phyloP scores from a whole-genome alignment of 1,140 invertebrate genomes.

The Dolichoris vasculosae region DNA sequence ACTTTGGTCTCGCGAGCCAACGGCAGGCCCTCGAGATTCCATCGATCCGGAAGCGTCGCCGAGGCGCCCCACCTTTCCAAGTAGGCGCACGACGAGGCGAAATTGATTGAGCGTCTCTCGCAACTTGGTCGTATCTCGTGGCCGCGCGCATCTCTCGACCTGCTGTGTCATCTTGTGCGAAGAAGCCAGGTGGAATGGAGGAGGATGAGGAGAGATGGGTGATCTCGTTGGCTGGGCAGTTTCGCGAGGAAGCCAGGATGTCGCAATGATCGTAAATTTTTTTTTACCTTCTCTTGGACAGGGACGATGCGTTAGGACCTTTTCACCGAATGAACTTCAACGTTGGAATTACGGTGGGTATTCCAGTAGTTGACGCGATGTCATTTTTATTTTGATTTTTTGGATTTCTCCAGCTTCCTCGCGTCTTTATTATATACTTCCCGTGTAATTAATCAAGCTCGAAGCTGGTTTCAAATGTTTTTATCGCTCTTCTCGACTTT shows the following conservation, averaged over 20 bases:
- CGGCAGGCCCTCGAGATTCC: constrained; percentile 20
- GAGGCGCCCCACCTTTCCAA: background rate
- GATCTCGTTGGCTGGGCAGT: background rate
- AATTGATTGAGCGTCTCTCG: constrained; percentile 60
- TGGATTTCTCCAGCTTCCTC: no score
- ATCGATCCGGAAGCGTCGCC: constrained; percentile 34
- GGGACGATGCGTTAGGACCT: no score
- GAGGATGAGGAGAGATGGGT: background rate
- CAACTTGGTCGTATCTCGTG: background rate
- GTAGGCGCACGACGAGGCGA: constrained; percentile 53
- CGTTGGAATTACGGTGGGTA: background rate
- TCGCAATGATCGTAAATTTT: background rate
- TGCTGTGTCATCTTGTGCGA: constrained; percentile 57
- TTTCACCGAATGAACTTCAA: background rate
- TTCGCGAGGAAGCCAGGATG: background rate
- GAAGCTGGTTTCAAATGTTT: no score
- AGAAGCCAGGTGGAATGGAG: constrained; percentile 36
- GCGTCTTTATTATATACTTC: no score
- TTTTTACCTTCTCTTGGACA: background rate
- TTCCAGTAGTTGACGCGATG: no score
- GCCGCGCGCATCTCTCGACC: background rate
- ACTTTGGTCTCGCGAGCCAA: background rate
- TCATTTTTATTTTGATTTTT: no score
- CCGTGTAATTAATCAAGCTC: no score
- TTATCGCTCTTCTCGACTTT: no score